A percentile compares a stretch with the other conserved stretches of the same genome.
These are phyloP conservation scores for Agonopterix arenella DNA, from an alignment of 2,888 invertebrate species.

Conservation along the genomic window DNA sequence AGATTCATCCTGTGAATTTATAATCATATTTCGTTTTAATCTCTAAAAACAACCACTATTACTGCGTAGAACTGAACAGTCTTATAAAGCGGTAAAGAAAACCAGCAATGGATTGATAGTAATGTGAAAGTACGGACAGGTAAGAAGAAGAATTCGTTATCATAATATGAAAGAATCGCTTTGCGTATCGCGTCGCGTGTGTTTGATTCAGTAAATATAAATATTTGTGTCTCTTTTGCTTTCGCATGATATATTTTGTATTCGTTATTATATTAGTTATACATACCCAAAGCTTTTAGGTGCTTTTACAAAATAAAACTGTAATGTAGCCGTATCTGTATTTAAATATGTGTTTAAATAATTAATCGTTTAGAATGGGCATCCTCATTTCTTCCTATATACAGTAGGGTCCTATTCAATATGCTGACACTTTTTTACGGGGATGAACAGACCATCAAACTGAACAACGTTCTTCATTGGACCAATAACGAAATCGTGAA, in stretches of 20 bases:
- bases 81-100: background rate
- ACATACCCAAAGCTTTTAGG: no score
- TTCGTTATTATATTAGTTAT: background rate
- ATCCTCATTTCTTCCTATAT: no score
- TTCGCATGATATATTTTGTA: constrained; percentile 8
- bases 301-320: no score
- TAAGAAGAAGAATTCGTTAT: background rate
- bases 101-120: background rate
- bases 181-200: constrained; percentile 11
- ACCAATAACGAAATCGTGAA: no score
- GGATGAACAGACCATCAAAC: no score
- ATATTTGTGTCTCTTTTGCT: constrained; percentile 16
- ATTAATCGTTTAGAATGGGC: no score
- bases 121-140: background rate
- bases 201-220: constrained; percentile 27
- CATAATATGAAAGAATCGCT: background rate
- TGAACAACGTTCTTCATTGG: no score
- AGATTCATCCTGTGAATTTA: constrained; percentile 24
- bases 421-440: no score
- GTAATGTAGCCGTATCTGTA: no score
- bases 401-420: no score
- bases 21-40: constrained; percentile 6
- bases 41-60: constrained; percentile 12
- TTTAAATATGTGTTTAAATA: no score
- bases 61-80: background rate